Evolutionary conservation across 2,888 invertebrate genomes (phyloP).

Genomic region (Cistogaster globosa): DNA sequence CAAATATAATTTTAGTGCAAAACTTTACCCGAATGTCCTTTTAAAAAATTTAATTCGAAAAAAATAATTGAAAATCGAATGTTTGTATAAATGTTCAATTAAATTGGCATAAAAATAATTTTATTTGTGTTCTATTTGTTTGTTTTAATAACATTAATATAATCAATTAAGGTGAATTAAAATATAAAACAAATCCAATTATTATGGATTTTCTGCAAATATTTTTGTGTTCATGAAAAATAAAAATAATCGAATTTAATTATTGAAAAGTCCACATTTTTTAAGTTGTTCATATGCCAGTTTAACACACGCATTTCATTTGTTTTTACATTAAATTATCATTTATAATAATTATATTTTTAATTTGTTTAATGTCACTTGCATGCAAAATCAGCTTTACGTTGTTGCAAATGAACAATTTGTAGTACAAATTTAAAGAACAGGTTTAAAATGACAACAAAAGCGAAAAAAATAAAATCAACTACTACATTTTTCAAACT

Average conservation of each 20-base stretch:
- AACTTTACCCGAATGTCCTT: background rate
- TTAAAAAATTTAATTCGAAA: background rate
- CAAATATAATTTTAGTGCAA: background rate
- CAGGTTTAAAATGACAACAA: background rate
- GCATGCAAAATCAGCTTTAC: constrained; percentile 32
- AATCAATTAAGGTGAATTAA: constrained; percentile 32
- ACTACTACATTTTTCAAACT: background rate
- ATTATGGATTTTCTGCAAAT: constrained; percentile 48
- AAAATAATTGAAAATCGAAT: background rate
- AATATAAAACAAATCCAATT: constrained; percentile 25
- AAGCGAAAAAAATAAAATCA: background rate
- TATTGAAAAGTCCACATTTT: constrained; percentile 44
- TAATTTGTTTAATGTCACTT: constrained; percentile 42
- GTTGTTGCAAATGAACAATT: background rate
- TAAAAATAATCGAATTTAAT: constrained; percentile 24
- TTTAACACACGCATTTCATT: constrained; percentile 44
- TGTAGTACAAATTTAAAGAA: background rate
- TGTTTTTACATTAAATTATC: constrained; percentile 45
- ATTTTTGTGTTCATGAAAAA: constrained; percentile 2
- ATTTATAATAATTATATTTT: constrained; percentile 26
- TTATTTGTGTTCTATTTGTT: background rate
- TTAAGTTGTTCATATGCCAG: constrained; percentile 32
- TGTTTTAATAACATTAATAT: constrained; percentile 17
- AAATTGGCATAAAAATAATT: constrained; percentile 10
- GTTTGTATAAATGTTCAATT: background rate